Percentiles rank a stretch among this genome's conserved stretches.
Conservation (phyloP, 2,113 vertebrate genomes). For the Zapornia atra region DNA sequence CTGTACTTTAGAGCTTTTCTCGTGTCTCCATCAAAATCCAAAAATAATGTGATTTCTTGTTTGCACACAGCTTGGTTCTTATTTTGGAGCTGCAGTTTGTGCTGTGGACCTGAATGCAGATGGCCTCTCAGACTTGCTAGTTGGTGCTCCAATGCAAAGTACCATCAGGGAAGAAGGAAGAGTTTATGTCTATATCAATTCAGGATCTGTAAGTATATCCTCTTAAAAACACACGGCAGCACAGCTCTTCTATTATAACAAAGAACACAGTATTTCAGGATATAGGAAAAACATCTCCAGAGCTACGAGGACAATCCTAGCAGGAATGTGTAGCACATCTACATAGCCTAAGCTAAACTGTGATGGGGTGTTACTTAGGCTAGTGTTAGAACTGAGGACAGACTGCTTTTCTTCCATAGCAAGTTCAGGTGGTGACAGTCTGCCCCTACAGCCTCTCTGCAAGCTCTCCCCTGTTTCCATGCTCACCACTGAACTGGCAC, state of each 20-base stretch:
- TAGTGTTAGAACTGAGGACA: background rate
- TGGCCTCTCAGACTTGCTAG: constrained; percentile 91
- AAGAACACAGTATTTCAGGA: background rate
- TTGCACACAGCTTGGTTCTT: constrained; percentile 87
- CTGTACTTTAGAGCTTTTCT: background rate
- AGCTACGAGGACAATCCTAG: background rate
- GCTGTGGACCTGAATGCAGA: constrained; percentile 91
- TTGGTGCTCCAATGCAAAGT: constrained; percentile 92
- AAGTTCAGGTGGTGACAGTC: background rate
- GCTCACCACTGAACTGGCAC: background rate
- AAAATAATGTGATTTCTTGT: background rate
- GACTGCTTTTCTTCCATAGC: background rate
- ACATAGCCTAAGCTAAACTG: background rate
- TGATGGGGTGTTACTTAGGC: rapidly evolving
- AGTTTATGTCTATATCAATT: constrained; percentile 93
- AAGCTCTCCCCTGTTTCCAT: background rate
- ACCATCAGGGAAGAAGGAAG: constrained; percentile 89
- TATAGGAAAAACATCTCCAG: background rate
- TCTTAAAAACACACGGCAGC: background rate
- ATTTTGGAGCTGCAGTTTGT: constrained; percentile 92
- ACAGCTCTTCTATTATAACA: background rate
- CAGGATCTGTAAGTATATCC: constrained; percentile 82
- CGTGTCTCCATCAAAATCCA: background rate
- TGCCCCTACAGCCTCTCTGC: background rate
- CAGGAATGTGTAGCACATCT: background rate